Base-by-base conservation (phyloP, 1,140 invertebrate species). In the Pogonomyrmex barbatus region DNA sequence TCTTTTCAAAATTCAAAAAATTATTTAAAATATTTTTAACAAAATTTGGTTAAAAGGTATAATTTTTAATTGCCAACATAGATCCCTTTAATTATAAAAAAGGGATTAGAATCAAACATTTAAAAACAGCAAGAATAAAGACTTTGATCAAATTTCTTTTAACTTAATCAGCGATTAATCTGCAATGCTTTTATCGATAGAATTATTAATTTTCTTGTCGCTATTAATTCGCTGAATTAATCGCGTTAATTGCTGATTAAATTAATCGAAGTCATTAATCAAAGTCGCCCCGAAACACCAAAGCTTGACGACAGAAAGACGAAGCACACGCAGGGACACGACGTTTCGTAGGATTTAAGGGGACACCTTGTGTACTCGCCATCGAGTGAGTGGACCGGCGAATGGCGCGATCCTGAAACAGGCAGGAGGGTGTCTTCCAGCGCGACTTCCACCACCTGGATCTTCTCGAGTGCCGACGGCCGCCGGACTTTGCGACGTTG, bases 331-430 rank as follows among this genome's bases (percentile, higher is more conserved):
- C 10, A 68, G 30, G 30, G 68, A 75, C 45, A 67, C 60, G 63
- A 82, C 58, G 56, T 54, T 86, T 75, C 56, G 50, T 85, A 92
- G 87, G 87, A 86, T 56, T 78, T 83, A 88, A 91, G 54, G 86
- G 88, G 85, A 92, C 92, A 93, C 92, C 92, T 93, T 93, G 93
- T 91, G 92, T 94, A 93, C 93, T 94, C 92, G 93, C 93, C 94
- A 93, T 94, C 88, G 93, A 94, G 92, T 94, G 93, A 52, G 91
- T 93, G 17, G 93, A 93, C 0, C 91, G 91, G 67, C 92, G 93
- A 56, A 87, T 65, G 8, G 83, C 67, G 14, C 67, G 86, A 14
- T 91, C 86, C 14, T 90, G 71, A 30, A 88, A 83, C 39, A 92
- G 76, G 63, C 87, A 88, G 4, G 87, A 54, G 4, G 68, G 56